A percentile compares a stretch with the other conserved stretches of the same genome.
Evolutionary conservation across 2,797 vertebrate species (phyloP).

Genomic region (Acrossocheilus wenchowensis): DNA sequence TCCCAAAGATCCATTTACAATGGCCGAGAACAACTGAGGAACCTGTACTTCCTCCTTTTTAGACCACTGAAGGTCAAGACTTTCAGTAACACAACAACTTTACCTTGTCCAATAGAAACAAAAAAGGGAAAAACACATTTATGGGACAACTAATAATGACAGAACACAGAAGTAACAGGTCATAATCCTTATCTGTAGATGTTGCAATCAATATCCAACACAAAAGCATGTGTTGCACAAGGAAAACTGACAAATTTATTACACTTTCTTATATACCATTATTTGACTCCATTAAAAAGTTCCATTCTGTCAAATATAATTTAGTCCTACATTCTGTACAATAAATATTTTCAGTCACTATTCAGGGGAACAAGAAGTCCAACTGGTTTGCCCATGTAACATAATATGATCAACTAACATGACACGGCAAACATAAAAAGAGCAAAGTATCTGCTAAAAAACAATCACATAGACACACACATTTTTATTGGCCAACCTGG

Average conservation of each 20-base stretch:
- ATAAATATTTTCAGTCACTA: background rate
- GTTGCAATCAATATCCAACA: conserved; percentile 9
- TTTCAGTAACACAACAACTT: conserved; percentile 1
- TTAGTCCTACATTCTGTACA: background rate
- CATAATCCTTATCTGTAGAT: conserved; percentile 15
- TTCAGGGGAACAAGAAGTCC: background rate
- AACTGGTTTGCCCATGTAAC: conserved; percentile 7
- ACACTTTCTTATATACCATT: background rate
- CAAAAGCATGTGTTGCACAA: conserved; percentile 20
- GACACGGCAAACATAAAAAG: conserved; percentile 15
- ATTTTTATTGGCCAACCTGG: conserved; percentile 2
- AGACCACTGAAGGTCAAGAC: background rate
- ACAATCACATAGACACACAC: background rate
- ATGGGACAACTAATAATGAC: background rate
- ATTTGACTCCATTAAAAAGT: background rate
- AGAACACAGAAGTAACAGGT: background rate
- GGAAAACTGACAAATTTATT: background rate
- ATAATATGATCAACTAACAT: background rate
- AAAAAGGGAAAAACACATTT: background rate
- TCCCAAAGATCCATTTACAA: conserved; percentile 1
- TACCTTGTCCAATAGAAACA: background rate
- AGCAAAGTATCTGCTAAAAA: conserved; percentile 8
- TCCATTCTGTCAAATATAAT: background rate
- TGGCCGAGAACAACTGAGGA: background rate
- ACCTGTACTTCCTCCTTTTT: conserved; percentile 11